Evolutionary conservation across 2,888 invertebrate genomes (phyloP).

Genomic region (Polydrusus tereticollis): DNA sequence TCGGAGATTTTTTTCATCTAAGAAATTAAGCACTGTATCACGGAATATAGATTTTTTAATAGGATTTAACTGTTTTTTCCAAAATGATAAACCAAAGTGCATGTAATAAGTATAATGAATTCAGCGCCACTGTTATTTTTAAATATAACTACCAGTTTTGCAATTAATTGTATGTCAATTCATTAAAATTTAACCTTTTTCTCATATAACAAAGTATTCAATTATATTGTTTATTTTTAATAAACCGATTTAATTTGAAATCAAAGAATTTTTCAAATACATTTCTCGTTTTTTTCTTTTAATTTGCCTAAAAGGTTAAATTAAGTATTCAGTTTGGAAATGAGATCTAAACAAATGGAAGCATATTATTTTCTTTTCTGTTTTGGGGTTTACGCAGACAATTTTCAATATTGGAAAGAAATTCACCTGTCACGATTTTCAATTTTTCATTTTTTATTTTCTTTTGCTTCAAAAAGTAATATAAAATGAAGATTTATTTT

Average conservation of each 20-base stretch:
- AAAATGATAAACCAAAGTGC: too few relatives aligned
- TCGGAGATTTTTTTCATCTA: not conserved
- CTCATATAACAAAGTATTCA: too few relatives aligned
- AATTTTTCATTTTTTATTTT: slow-evolving; percentile 11
- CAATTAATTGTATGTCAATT: too few relatives aligned
- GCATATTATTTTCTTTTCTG: slow-evolving; percentile 10
- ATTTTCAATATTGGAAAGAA: slow-evolving; percentile 7
- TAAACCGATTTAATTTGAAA: not conserved
- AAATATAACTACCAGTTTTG: too few relatives aligned
- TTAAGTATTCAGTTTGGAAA: not conserved
- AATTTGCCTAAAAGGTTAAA: slow-evolving; percentile 14
- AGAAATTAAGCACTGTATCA: not conserved
- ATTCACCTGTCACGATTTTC: slow-evolving; percentile 9
- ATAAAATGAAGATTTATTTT: not conserved
- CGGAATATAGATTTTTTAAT: not conserved
- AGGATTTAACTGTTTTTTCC: not conserved
- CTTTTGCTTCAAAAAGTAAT: not conserved
- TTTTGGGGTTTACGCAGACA: slow-evolving; percentile 12
- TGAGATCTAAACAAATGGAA: slow-evolving; percentile 6
- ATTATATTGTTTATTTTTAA: too few relatives aligned
- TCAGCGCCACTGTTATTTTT: too few relatives aligned
- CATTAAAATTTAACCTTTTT: too few relatives aligned
- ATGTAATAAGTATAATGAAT: too few relatives aligned
- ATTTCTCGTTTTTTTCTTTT: not conserved
- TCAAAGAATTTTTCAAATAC: not conserved